phyloP scores from a whole-genome alignment of 2,797 vertebrate genomes.

The Peromyscus eremicus region DNA sequence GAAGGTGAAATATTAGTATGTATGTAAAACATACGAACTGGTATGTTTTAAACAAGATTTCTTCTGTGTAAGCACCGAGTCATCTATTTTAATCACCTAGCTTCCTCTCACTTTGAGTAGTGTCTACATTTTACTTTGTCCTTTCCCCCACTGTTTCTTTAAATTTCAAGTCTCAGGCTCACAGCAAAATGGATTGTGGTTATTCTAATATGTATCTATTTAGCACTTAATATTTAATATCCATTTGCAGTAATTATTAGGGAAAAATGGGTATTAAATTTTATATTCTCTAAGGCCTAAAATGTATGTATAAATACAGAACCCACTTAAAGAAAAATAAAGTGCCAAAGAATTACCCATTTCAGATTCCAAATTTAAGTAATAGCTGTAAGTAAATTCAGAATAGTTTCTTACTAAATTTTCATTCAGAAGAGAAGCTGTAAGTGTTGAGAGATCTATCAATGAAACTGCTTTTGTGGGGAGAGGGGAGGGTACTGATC shows the following conservation, averaged over 20 bases:
- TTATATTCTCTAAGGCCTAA: background rate
- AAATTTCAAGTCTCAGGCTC: background rate
- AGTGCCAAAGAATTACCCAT: background rate
- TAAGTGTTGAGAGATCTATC: background rate
- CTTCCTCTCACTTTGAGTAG: background rate
- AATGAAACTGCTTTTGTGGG: background rate
- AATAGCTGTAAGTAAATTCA: background rate
- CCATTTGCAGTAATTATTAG: background rate
- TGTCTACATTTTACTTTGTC: background rate
- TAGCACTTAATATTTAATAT: conserved; percentile 24
- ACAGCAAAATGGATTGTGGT: background rate
- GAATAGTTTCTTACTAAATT: conserved; percentile 17
- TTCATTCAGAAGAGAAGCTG: background rate
- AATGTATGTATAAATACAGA: background rate
- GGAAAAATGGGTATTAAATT: background rate
- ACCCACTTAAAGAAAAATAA: background rate
- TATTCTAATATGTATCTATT: background rate
- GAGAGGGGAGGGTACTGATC: background rate
- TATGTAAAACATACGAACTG: background rate
- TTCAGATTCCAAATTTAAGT: conserved; percentile 17
- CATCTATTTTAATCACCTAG: background rate
- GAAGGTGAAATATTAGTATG: background rate
- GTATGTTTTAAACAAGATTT: background rate
- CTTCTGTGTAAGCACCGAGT: background rate
- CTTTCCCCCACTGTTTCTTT: background rate